Conservation (phyloP, 2,888 invertebrate species). For the Chalcis sispes region DNA sequence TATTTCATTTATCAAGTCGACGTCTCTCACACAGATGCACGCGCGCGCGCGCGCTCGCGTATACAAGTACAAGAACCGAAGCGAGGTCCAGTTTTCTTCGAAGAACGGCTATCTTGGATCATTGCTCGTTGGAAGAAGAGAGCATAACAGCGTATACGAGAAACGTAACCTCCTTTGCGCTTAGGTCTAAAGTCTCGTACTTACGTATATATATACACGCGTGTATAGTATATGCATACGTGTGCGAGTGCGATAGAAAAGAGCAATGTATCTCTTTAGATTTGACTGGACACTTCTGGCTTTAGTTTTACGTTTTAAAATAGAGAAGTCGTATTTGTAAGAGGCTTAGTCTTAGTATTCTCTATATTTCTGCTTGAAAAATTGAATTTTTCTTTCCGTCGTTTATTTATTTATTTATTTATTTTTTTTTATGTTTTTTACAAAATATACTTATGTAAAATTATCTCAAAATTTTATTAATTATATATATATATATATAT, state of each 20-base stretch:
- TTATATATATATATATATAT: too few relatives aligned
- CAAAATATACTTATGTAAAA: too few relatives aligned
- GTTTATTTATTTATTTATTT: neutral
- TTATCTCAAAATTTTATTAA: too few relatives aligned
- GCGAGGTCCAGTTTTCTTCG: slow-evolving; percentile 43
- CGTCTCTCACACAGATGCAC: neutral
- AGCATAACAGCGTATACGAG: slow-evolving; percentile 21
- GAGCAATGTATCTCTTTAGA: too few relatives aligned
- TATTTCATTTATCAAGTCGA: slow-evolving; percentile 50
- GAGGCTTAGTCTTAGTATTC: too few relatives aligned
- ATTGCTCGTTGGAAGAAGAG: slow-evolving; percentile 39
- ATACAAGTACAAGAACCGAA: too few relatives aligned
- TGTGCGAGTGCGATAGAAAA: neutral
- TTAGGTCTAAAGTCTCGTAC: neutral
- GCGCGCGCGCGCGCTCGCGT: neutral
- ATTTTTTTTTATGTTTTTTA: neutral
- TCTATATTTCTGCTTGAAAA: too few relatives aligned
- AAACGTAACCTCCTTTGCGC: slow-evolving; percentile 30
- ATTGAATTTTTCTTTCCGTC: too few relatives aligned
- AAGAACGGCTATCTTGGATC: slow-evolving; percentile 42
- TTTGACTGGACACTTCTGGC: too few relatives aligned
- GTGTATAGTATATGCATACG: neutral
- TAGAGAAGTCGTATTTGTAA: too few relatives aligned
- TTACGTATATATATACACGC: neutral
- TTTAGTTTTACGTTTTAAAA: too few relatives aligned